Evolutionary conservation across 2,888 invertebrate genomes (phyloP).

Genomic region (Cantharis rustica): DNA sequence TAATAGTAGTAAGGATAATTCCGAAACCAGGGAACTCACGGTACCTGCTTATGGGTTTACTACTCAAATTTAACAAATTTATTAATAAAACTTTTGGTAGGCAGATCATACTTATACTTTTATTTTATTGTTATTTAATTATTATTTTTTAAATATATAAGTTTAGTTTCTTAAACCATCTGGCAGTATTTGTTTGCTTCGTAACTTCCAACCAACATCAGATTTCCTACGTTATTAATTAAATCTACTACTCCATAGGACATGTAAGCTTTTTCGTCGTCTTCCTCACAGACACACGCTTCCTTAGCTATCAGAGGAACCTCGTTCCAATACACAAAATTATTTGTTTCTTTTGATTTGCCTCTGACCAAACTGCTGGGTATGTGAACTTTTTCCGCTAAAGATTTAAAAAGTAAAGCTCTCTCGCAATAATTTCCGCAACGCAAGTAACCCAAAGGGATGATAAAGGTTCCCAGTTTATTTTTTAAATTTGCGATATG

Average conservation of each 20-base stretch:
- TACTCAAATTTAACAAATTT: conserved; percentile 2
- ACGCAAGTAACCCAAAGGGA: conserved; percentile 58
- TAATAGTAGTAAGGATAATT: conserved; percentile 8
- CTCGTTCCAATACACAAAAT: conserved; percentile 52
- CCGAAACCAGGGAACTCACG: conserved; percentile 9
- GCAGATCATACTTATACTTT: neutral
- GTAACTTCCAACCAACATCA: conserved; percentile 52
- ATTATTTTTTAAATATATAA: neutral
- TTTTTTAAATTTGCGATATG: conserved; percentile 10
- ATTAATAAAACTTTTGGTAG: neutral
- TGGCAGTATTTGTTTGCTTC: conserved; percentile 51
- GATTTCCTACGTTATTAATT: conserved; percentile 53
- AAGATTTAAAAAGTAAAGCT: conserved; percentile 60
- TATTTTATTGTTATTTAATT: neutral
- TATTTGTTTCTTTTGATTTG: conserved; percentile 45
- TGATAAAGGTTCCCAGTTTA: conserved; percentile 54
- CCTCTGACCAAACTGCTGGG: conserved; percentile 56
- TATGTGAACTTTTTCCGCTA: conserved; percentile 60
- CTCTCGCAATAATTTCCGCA: conserved; percentile 59
- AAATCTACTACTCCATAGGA: conserved; percentile 57
- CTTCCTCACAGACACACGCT: conserved; percentile 10
- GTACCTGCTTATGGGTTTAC: conserved; percentile 13
- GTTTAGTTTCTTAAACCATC: neutral
- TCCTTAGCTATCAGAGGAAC: conserved; percentile 39
- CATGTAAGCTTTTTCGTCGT: conserved; percentile 23